Evolutionary conservation across 2,888 invertebrate species (phyloP), one percentile per base, ranked within the genome.

Genomic region (Dolichopus griseipennis): DNA sequence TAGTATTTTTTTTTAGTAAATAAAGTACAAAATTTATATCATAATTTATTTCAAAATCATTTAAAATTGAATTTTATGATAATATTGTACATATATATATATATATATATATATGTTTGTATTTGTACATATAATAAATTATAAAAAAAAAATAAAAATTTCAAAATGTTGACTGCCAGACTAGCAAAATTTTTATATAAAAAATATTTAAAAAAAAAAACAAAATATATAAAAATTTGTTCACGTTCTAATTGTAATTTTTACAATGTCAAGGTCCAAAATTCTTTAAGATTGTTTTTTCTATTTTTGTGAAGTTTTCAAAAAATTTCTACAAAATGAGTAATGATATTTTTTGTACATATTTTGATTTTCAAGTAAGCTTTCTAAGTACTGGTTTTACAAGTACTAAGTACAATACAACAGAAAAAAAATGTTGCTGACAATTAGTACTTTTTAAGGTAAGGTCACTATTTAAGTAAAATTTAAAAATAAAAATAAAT

Each of bases 181-280:
- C 27, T 27, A 27, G 3, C 27, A 37, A 34, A 34, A 37, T 37
- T 37, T 52, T 52, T 15, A 18, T 27, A 27, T 5, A 27, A 27
- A n/a, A 27, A 27, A 27, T 27, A 27, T 27, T 27, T 27, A 27
- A 27, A 27, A 27, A 27, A 27, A 27, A 27, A 27, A 27, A 27
- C 3, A 27, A 27, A 27, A 27, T 27, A 27, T 27, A 5, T 27
- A 27, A 27, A n/a, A 27, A 27, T 27, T 27, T 4, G 27, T 27
- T 15, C 15, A 52, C 52, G 52, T n/a, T 52, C 52, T 52, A 52
- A 52, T 52, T 52, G n/a, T 18, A 52, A 52, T 52, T 7, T n/a
- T 52, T 52, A 52, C 52, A 52, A 52, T 52, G 52, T 52, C 52
- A 52, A 52, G 52, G 52, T 52, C 52, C 5, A 41, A 41, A 41